phyloP scores from a whole-genome alignment of 2,888 invertebrate genomes.

The Shargacucullia verbasci region DNA sequence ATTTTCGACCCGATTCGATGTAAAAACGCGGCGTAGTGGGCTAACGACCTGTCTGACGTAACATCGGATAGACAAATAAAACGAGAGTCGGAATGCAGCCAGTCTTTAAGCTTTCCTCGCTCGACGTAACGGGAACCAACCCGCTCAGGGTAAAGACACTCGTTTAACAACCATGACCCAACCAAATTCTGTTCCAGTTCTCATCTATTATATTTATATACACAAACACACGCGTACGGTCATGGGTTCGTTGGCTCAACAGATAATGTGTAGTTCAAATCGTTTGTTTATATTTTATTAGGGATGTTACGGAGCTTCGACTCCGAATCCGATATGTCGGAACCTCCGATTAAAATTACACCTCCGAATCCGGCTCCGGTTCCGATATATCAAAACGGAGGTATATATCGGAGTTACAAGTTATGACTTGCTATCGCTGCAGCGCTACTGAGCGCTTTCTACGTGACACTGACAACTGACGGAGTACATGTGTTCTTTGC shows the following conservation, averaged over 20 bases:
- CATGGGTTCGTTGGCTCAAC: conserved; percentile 21
- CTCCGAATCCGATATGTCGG: no score
- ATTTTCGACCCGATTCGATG: conserved; percentile 84
- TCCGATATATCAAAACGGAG: no score
- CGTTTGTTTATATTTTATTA: conserved; percentile 49
- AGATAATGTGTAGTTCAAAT: conserved; percentile 23
- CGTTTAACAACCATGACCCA: conserved; percentile 54
- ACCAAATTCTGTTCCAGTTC: conserved; percentile 44
- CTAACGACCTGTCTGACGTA: conserved; percentile 79
- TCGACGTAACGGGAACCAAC: conserved; percentile 63
- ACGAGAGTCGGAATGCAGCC: conserved; percentile 75
- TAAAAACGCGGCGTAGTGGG: conserved; percentile 74
- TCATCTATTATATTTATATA: conserved; percentile 16
- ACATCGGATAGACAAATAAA: conserved; percentile 78
- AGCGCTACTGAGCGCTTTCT: no score
- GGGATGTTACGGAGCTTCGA: no score
- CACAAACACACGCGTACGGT: conserved; percentile 19
- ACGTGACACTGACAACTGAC: no score
- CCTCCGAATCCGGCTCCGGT: no score
- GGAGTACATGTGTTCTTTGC: no score
- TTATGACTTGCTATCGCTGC: no score
- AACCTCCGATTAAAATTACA: no score
- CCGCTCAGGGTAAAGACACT: conserved; percentile 44
- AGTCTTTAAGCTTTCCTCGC: conserved; percentile 66
- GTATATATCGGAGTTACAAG: no score